phyloP scores from a whole-genome alignment of 2,113 vertebrate genomes.

The Caloenas nicobarica region DNA sequence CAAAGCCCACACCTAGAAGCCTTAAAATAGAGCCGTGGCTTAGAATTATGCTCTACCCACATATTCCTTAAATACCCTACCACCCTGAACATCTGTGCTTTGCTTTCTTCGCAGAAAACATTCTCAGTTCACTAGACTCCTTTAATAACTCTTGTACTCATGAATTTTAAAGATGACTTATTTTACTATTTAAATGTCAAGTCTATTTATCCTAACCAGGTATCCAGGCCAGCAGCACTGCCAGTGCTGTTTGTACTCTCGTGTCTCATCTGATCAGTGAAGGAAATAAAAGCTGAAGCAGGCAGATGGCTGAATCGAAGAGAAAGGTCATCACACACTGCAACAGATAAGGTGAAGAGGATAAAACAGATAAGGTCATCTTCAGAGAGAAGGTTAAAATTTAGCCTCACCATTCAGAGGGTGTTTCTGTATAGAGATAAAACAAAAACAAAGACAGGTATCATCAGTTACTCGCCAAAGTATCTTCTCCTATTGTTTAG shows the following conservation, averaged over 20 bases:
- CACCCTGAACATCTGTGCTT: background rate
- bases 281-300: background rate
- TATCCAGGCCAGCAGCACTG: background rate
- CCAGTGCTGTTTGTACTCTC: background rate
- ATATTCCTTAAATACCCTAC: background rate
- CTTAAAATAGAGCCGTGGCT: background rate
- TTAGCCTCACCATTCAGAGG: background rate
- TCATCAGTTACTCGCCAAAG: background rate
- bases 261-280: background rate
- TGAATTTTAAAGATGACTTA: background rate
- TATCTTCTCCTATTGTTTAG: background rate
- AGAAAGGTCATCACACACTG: background rate
- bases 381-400: conserved; percentile 7
- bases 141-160: background rate
- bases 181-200: conserved; percentile 3
- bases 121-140: background rate
- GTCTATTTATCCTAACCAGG: background rate
- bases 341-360: background rate
- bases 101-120: background rate
- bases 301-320: background rate
- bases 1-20: background rate
- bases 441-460: background rate
- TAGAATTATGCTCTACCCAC: background rate
- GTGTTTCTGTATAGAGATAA: background rate
- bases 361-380: background rate